A percentile compares a stretch with the other conserved stretches of the same genome.
These are phyloP conservation scores for Myxocyprinus asiaticus DNA, from an alignment of 2,113 vertebrate genomes.

Conservation along the genomic window DNA sequence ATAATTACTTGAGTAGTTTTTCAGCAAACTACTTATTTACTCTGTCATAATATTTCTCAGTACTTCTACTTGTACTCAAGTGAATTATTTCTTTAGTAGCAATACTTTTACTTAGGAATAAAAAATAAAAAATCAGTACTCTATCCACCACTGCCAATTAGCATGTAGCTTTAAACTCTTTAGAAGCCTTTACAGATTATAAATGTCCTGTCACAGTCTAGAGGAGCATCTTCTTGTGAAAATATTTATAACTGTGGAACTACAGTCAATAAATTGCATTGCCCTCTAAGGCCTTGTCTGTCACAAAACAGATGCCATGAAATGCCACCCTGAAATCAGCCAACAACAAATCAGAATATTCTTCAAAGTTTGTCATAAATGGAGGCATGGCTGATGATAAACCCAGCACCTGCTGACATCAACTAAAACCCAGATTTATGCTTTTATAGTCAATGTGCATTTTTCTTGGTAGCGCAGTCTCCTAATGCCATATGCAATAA, in stretches of 20 bases:
- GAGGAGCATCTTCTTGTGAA: slow-evolving; percentile 61
- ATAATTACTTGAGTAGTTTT: too few relatives aligned
- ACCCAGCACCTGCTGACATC: slow-evolving; percentile 45
- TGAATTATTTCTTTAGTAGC: too few relatives aligned
- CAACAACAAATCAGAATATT: slow-evolving; percentile 58
- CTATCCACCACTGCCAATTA: too few relatives aligned
- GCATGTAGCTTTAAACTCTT: neutral
- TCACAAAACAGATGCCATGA: slow-evolving; percentile 61
- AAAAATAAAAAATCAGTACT: too few relatives aligned
- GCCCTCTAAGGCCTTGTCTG: slow-evolving; percentile 64
- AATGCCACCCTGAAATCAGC: slow-evolving; percentile 61
- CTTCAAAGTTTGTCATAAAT: slow-evolving; percentile 61
- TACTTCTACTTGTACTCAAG: too few relatives aligned
- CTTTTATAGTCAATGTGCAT: slow-evolving; percentile 52
- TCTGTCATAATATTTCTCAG: too few relatives aligned
- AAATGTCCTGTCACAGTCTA: too few relatives aligned
- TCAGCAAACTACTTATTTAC: too few relatives aligned
- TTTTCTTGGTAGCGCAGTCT: slow-evolving; percentile 43
- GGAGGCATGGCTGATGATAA: slow-evolving; percentile 48
- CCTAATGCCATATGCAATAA: slow-evolving; percentile 7
- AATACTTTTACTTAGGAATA: too few relatives aligned
- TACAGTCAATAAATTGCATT: slow-evolving; percentile 68
- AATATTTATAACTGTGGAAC: slow-evolving; percentile 73
- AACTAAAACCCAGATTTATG: slow-evolving; percentile 57
- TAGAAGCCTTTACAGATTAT: slow-evolving; percentile 2